Base-by-base conservation (phyloP, 2,113 vertebrate species). In the Cathartes aura region DNA sequence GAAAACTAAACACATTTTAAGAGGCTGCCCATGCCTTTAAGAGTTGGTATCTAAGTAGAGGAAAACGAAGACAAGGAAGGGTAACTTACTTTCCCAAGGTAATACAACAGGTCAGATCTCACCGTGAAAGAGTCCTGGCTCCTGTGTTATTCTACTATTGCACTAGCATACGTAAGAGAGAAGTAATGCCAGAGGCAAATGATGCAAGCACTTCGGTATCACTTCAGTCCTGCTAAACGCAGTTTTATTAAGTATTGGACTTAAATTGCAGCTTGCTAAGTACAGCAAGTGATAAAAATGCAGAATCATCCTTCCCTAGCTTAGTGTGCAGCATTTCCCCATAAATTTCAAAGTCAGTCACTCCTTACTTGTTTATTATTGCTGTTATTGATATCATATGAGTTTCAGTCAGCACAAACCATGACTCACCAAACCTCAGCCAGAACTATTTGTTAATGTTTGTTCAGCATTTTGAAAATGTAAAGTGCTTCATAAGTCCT, bases 391-490 rank as follows among this genome's bases (percentile, higher is more conserved):
- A 67, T 82, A 89, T 27, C 74, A n/a, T 8, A 78, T 0, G 11
- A 89, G 91, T 89, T 91, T 94, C 95, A 89, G 89, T 53, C 87
- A 89, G 94, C 87, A 75, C 93, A 63, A 85, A 93, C 58, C 95
- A 7, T 97, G 97, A 97, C 90, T 95, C 97, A 95, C 95, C 93
- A 96, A 93, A 97, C 94, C 95, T 93, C 97, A 96, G 89, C 80
- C 87, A 92, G 91, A 87, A 82, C 87, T 26, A 72, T 75, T 59
- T 82, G 83, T 63, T 79, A 67, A 1, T 82, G 92, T 96, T 91
- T 92, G 87, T 91, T 93, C 89, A 91, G 92, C 89, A 26, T n/a
- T 87, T 87, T 92, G 85, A 76, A 88, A 48, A 96, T 1, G 8
- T 30, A 1, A 76, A 88, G 86, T 16, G 64, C 86, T 90, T 90